Percentiles rank a stretch among this genome's conserved stretches.
phyloP scores from a whole-genome alignment of 2,888 invertebrate species.

The Melinopterus prodromus region DNA sequence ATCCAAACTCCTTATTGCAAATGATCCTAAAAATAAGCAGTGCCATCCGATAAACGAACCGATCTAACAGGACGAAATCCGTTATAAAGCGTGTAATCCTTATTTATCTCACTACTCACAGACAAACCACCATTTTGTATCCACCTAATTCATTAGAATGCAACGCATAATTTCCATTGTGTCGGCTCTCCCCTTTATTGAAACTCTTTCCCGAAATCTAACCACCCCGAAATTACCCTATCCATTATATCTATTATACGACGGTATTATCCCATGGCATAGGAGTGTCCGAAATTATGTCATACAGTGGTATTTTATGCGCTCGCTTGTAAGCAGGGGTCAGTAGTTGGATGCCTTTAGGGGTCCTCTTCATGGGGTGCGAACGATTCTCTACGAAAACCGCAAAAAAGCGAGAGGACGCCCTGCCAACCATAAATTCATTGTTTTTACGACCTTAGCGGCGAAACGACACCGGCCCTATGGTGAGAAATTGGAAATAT shows the following conservation, averaged over 20 bases:
- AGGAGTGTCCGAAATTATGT: constrained; percentile 4
- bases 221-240: constrained; percentile 4
- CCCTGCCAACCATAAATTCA: constrained; percentile 15
- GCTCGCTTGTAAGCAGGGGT: background rate
- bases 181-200: background rate
- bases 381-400: background rate
- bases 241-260: constrained; percentile 4
- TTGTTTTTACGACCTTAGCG: constrained; percentile 23
- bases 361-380: constrained; percentile 4
- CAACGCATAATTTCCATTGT: constrained; percentile 4
- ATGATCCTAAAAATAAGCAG: too few species aligned
- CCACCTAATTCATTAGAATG: background rate
- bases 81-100: background rate
- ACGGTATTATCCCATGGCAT: background rate
- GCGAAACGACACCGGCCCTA: constrained; percentile 21
- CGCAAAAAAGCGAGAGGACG: background rate
- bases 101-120: background rate
- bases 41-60: background rate
- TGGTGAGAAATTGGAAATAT: constrained; percentile 25
- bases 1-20: too few species aligned
- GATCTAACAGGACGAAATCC: background rate
- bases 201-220: background rate
- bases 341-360: background rate
- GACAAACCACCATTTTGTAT: constrained; percentile 4
- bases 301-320: background rate